phyloP scores from a whole-genome alignment of 1,140 invertebrate genomes.

The Platyura marginata region DNA sequence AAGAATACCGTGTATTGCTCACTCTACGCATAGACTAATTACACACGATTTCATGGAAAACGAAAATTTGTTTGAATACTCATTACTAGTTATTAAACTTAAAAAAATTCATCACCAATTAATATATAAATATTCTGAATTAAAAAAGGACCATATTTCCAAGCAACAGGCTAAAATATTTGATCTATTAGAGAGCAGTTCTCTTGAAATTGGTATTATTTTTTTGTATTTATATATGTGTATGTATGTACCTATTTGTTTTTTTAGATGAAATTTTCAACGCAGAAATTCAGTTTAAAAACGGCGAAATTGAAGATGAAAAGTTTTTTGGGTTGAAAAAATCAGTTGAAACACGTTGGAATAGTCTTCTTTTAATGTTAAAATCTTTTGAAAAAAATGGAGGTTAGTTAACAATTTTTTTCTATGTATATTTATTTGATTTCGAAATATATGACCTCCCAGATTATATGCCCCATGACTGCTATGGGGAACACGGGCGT shows the following conservation, averaged over 20 bases:
- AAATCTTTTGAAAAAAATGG: too few species aligned
- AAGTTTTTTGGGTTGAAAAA: neutral
- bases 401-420: too few species aligned
- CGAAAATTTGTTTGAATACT: neutral
- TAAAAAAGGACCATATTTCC: neutral
- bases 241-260: too few species aligned
- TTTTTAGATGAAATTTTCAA: neutral
- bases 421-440: too few species aligned
- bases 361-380: neutral
- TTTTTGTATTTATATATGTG: too few species aligned
- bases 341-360: neutral
- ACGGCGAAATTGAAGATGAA: neutral
- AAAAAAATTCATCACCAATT: neutral
- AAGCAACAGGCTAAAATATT: neutral
- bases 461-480: too few species aligned
- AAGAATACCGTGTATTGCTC: neutral
- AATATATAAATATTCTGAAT: neutral
- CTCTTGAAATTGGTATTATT: too few species aligned
- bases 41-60: neutral
- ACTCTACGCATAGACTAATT: neutral
- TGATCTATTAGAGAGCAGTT: neutral
- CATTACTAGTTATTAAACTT: neutral
- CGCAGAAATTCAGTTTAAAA: neutral
- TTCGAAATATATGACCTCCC: too few species aligned
- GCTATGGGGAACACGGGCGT: too few species aligned